Percentiles rank a stretch among this genome's conserved stretches.
These are phyloP conservation scores for Eristalis arbustorum DNA, from an alignment of 2,888 invertebrate genomes.

Conservation along the genomic window DNA sequence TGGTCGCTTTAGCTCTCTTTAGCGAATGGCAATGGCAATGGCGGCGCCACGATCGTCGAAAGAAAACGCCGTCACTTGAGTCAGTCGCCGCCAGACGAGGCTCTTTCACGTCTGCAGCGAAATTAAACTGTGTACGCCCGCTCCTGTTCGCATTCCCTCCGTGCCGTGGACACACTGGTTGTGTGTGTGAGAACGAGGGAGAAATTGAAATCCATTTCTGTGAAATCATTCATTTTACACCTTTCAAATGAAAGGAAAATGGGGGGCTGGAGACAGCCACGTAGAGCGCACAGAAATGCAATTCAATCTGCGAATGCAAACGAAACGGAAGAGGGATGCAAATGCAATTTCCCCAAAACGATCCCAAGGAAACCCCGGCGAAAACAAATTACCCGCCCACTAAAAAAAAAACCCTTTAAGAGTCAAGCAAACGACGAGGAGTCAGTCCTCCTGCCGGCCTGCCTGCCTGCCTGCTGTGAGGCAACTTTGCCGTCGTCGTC, in stretches of 20 bases:
- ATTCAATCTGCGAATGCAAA: slow-evolving; percentile 57
- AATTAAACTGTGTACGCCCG: slow-evolving; percentile 27
- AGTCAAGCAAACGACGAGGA: slow-evolving; percentile 3
- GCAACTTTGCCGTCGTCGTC: neutral
- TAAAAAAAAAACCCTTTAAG: slow-evolving; percentile 8
- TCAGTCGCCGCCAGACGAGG: neutral
- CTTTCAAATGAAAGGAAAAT: slow-evolving; percentile 41
- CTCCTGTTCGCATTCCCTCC: neutral
- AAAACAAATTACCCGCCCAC: slow-evolving; percentile 61
- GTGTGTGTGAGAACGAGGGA: neutral
- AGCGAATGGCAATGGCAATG: neutral
- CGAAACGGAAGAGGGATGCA: slow-evolving; percentile 61
- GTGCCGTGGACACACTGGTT: neutral
- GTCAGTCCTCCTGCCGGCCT: neutral
- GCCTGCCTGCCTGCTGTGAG: neutral
- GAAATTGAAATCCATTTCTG: slow-evolving; percentile 47
- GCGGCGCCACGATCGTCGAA: too few species aligned
- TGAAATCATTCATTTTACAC: slow-evolving; percentile 49
- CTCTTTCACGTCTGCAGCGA: slow-evolving; percentile 12
- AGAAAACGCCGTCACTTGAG: neutral
- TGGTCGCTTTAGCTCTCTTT: neutral
- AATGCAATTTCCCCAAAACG: slow-evolving; percentile 57
- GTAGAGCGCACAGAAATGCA: slow-evolving; percentile 33
- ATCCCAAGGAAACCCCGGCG: slow-evolving; percentile 19
- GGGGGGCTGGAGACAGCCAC: neutral